Evolutionary conservation across 2,888 invertebrate species (phyloP).

Genomic region (Drosophila buzzatii): DNA sequence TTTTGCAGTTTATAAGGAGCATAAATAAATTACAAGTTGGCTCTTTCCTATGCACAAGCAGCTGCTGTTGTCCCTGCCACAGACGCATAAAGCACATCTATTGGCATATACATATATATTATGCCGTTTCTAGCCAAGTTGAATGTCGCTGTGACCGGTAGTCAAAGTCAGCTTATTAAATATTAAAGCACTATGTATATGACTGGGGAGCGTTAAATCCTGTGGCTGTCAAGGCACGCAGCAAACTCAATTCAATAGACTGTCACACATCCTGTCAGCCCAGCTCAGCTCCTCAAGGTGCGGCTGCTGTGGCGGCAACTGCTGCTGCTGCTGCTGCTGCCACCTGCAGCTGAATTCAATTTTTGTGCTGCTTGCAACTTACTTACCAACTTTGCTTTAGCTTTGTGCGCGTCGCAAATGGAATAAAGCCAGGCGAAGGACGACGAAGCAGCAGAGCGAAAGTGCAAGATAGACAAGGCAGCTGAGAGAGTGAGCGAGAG

Average conservation of each 20-base stretch:
- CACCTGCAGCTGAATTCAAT: conserved; percentile 74
- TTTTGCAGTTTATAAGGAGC: conserved; percentile 5
- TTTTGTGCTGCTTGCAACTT: conserved; percentile 43
- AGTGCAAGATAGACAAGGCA: conserved; percentile 4
- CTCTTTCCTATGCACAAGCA: neutral
- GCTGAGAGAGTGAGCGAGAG: neutral
- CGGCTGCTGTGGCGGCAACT: conserved; percentile 7
- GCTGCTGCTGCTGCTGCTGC: conserved; percentile 19
- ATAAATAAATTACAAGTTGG: conserved; percentile 5
- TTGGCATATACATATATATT: conserved; percentile 1
- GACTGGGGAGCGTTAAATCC: conserved; percentile 64
- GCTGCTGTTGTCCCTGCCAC: neutral
- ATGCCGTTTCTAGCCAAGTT: conserved; percentile 21
- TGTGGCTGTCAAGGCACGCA: conserved; percentile 67
- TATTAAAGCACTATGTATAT: conserved; percentile 56
- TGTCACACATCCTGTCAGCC: conserved; percentile 68
- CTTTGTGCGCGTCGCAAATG: conserved; percentile 17
- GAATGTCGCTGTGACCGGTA: conserved; percentile 31
- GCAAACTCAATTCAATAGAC: conserved; percentile 57
- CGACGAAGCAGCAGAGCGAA: conserved; percentile 25
- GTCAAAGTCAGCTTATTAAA: conserved; percentile 67
- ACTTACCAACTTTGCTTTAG: conserved; percentile 19
- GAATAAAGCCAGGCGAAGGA: conserved; percentile 14
- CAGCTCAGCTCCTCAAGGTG: conserved; percentile 18
- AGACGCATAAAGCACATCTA: neutral